phyloP scores from a whole-genome alignment of 1,140 invertebrate genomes.

The Sminthurides bifidus region DNA sequence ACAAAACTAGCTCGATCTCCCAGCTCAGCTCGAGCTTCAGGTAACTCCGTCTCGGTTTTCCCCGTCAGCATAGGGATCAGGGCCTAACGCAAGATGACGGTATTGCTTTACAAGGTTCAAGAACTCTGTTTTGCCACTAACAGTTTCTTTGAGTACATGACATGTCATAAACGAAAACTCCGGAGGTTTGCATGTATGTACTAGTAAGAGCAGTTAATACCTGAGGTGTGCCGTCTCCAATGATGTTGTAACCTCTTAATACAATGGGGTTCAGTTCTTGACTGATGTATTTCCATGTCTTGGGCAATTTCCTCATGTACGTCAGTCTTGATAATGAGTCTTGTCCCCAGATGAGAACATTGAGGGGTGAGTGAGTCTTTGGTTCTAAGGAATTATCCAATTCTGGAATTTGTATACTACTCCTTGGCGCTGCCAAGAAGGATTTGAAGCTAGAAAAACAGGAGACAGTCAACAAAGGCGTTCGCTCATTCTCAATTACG shows the following conservation, averaged over 20 bases:
- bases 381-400: not conserved
- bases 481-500: slow-evolving; percentile 35
- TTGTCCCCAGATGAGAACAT: slow-evolving; percentile 79
- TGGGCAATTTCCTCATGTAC: slow-evolving; percentile 73
- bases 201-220: slow-evolving; percentile 67
- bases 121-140: slow-evolving; percentile 17
- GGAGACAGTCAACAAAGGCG: not conserved
- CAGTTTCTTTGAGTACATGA: not conserved
- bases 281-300: slow-evolving; percentile 61
- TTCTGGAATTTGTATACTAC: not conserved
- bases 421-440: slow-evolving; percentile 8
- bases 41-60: slow-evolving; percentile 73
- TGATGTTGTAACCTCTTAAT: slow-evolving; percentile 76
- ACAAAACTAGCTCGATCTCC: slow-evolving; percentile 54
- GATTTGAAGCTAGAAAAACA: slow-evolving; percentile 2
- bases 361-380: slow-evolving; percentile 44
- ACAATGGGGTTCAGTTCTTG: slow-evolving; percentile 53
- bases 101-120: too few species aligned
- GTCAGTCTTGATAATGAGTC: slow-evolving; percentile 80
- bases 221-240: slow-evolving; percentile 88
- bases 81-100: slow-evolving; percentile 78
- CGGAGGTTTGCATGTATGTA: not conserved
- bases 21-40: slow-evolving; percentile 62
- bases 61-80: slow-evolving; percentile 81
- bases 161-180: not conserved